A percentile compares a stretch with the other conserved stretches of the same genome.
Evolutionary conservation across 1,140 invertebrate genomes (phyloP).

Genomic region (Penaeus japonicus): DNA sequence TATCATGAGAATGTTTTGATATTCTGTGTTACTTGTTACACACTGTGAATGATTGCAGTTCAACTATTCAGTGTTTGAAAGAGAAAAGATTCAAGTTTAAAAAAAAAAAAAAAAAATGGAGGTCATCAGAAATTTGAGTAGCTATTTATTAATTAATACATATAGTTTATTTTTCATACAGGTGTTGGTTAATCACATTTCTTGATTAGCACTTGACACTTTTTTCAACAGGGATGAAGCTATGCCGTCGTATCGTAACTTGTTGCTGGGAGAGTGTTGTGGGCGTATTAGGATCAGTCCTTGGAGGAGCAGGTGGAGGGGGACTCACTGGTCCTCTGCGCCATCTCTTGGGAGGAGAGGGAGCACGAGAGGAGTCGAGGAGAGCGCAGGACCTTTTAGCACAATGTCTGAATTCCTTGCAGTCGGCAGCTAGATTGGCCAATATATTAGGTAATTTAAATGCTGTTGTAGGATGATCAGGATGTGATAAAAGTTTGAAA

Average conservation of each 20-base stretch:
- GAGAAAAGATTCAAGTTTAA: too few species aligned
- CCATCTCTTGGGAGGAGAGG: conserved; percentile 65
- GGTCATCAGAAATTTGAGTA: too few species aligned
- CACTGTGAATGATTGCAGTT: too few species aligned
- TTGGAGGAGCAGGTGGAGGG: conserved; percentile 71
- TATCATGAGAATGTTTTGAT: too few species aligned
- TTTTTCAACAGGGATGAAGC: conserved; percentile 65
- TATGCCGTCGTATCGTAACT: conserved; percentile 75
- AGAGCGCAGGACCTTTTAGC: conserved; percentile 77
- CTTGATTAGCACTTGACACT: not conserved
- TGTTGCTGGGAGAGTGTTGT: conserved; percentile 92
- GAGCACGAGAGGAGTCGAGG: conserved; percentile 64
- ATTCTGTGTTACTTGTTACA: too few species aligned
- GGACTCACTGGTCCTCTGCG: conserved; percentile 66
- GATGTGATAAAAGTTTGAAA: not conserved
- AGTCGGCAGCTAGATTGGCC: conserved; percentile 72
- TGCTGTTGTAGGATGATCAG: not conserved
- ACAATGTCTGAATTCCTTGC: conserved; percentile 84
- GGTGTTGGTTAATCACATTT: not conserved
- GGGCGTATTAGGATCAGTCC: conserved; percentile 81
- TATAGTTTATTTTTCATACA: too few species aligned
- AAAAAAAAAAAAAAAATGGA: too few species aligned
- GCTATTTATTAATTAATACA: too few species aligned
- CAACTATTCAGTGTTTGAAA: too few species aligned
- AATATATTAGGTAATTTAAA: conserved; percentile 71